These are phyloP conservation scores for Homalodisca vitripennis DNA, from an alignment of 1,140 invertebrate genomes.

Conservation along the genomic window DNA sequence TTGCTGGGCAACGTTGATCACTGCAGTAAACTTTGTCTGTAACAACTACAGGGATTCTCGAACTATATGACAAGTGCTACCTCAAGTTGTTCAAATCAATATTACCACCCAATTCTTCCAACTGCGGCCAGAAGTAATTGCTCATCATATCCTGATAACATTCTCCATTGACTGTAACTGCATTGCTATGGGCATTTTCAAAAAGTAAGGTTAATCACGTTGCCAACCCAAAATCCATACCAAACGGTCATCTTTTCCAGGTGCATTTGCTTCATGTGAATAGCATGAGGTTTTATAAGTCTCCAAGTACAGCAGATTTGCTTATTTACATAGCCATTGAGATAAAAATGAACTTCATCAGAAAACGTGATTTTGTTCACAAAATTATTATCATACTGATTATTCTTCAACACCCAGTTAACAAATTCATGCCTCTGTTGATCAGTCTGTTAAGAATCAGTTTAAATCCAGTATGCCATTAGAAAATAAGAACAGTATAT, in stretches of 20 bases:
- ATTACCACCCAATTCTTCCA: not conserved
- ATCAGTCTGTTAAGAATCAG: too few relatives aligned
- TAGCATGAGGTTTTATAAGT: constrained; percentile 31
- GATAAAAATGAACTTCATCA: constrained; percentile 41
- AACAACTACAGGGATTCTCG: not conserved
- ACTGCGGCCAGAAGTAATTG: not conserved
- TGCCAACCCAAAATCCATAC: not conserved
- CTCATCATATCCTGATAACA: not conserved
- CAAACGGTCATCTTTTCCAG: not conserved
- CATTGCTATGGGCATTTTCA: not conserved
- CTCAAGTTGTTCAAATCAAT: not conserved
- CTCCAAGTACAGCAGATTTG: constrained; percentile 39
- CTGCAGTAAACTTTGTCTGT: not conserved
- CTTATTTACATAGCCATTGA: constrained; percentile 40
- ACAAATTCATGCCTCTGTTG: too few relatives aligned
- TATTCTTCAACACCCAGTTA: constrained; percentile 8
- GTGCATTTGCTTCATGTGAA: not conserved
- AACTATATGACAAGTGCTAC: not conserved
- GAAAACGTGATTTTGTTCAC: constrained; percentile 36
- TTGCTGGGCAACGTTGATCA: not conserved
- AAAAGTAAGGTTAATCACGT: not conserved
- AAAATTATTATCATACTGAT: constrained; percentile 7
- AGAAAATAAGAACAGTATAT: too few relatives aligned
- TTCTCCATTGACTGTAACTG: not conserved
- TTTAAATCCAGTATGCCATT: too few relatives aligned